Percentiles rank a stretch among this genome's conserved stretches.
Evolutionary conservation across 2,888 invertebrate genomes (phyloP).

Genomic region (Phlogophora meticulosa): DNA sequence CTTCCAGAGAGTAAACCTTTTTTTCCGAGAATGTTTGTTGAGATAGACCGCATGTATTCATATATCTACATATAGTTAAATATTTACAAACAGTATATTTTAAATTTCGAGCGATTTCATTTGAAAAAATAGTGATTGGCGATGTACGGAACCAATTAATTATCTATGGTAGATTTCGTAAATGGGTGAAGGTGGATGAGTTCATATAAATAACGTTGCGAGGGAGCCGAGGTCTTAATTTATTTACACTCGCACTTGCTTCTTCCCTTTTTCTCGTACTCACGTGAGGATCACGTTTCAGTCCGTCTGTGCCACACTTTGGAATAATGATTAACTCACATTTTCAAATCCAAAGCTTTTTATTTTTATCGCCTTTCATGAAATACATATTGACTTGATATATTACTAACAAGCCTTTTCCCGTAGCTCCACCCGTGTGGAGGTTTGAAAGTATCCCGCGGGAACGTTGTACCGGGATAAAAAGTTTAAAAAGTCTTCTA

Average conservation of each 20-base stretch:
- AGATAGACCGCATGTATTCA: slow-evolving; percentile 57
- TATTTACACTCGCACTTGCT: slow-evolving; percentile 53
- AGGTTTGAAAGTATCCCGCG: too few relatives aligned
- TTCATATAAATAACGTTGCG: slow-evolving; percentile 42
- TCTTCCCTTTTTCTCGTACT: slow-evolving; percentile 40
- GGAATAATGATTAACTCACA: slow-evolving; percentile 36
- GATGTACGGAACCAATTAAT: slow-evolving; percentile 11
- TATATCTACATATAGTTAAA: slow-evolving; percentile 40
- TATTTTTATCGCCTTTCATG: slow-evolving; percentile 1
- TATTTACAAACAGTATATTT: too few relatives aligned
- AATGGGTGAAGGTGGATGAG: slow-evolving; percentile 36
- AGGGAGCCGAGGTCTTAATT: slow-evolving; percentile 42
- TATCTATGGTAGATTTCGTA: slow-evolving; percentile 47
- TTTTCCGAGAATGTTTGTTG: slow-evolving; percentile 64
- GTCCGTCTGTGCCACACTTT: slow-evolving; percentile 30
- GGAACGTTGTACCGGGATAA: too few relatives aligned
- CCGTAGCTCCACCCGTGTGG: too few relatives aligned
- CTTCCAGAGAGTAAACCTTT: slow-evolving; percentile 76
- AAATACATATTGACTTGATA: not conserved
- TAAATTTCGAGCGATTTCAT: too few relatives aligned
- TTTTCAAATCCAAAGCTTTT: slow-evolving; percentile 6
- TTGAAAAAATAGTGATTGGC: slow-evolving; percentile 43
- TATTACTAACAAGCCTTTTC: too few relatives aligned
- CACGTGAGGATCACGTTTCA: slow-evolving; percentile 23
- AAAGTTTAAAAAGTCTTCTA: too few relatives aligned